Evolutionary conservation across 2,888 invertebrate species (phyloP).

Genomic region (Polymixis flavicincta): DNA sequence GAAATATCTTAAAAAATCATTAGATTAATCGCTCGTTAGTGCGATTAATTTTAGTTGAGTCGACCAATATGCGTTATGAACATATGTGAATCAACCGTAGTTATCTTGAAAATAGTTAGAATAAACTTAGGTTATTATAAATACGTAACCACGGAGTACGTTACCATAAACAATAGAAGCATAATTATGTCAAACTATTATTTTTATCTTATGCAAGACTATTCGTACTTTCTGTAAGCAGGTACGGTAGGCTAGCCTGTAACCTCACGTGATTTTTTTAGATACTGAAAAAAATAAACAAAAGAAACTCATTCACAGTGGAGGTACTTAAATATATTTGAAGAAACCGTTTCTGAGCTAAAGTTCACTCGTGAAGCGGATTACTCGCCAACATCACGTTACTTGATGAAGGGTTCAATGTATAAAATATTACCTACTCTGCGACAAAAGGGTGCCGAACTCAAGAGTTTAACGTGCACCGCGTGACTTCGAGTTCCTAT

Average conservation of each 20-base stretch:
- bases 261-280: not conserved
- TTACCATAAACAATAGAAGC: too few species aligned
- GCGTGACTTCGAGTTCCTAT: slow-evolving; percentile 37
- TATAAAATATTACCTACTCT: slow-evolving; percentile 61
- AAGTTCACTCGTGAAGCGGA: slow-evolving; percentile 28
- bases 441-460: slow-evolving; percentile 51
- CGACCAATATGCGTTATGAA: too few species aligned
- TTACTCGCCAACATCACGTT: slow-evolving; percentile 44
- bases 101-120: too few species aligned
- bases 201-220: not conserved
- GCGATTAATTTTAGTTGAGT: too few species aligned
- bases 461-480: slow-evolving; percentile 39
- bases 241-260: not conserved
- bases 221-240: not conserved
- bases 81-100: too few species aligned
- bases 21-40: too few species aligned
- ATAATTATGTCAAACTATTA: not conserved
- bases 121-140: too few species aligned
- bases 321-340: slow-evolving; percentile 13
- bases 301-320: not conserved
- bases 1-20: too few species aligned
- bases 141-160: too few species aligned
- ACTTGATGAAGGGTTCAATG: slow-evolving; percentile 58
- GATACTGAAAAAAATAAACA: not conserved
- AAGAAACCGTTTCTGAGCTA: slow-evolving; percentile 28